Conservation (phyloP, 1,140 invertebrate species). For the Neuroterus valhalla region DNA sequence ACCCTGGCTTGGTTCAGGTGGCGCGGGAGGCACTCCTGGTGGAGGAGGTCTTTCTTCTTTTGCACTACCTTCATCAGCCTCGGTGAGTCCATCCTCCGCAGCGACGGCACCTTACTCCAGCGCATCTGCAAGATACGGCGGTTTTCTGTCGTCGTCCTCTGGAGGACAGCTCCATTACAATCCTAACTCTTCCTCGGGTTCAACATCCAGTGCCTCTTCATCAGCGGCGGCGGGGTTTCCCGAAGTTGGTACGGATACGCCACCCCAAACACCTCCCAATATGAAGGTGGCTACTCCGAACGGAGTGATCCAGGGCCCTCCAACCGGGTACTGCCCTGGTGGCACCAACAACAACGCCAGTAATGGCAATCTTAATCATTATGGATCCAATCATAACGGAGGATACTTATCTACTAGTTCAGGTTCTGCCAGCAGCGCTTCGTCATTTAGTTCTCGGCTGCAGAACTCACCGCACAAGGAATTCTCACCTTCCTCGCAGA, state of each 20-base stretch:
- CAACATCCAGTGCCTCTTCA: slow-evolving; percentile 70
- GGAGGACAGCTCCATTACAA: slow-evolving; percentile 72
- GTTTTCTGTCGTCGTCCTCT: slow-evolving; percentile 70
- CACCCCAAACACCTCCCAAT: slow-evolving; percentile 93
- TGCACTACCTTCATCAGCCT: slow-evolving; percentile 72
- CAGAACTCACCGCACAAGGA: slow-evolving; percentile 78
- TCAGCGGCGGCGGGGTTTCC: slow-evolving; percentile 84
- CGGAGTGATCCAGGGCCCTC: slow-evolving; percentile 78
- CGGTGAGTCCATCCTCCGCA: slow-evolving; percentile 73
- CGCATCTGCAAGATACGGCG: slow-evolving; percentile 69
- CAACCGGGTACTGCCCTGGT: slow-evolving; percentile 76
- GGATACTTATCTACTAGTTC: slow-evolving; percentile 76
- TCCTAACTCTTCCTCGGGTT: slow-evolving; percentile 71
- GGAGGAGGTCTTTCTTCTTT: slow-evolving; percentile 67
- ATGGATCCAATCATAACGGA: slow-evolving; percentile 72
- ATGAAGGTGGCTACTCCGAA: slow-evolving; percentile 88
- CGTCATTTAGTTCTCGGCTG: slow-evolving; percentile 73
- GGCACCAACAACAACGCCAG: slow-evolving; percentile 67
- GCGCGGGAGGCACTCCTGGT: slow-evolving; percentile 50
- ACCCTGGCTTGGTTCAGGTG: slow-evolving; percentile 67
- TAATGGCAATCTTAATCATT: slow-evolving; percentile 68
- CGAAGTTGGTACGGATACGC: slow-evolving; percentile 92
- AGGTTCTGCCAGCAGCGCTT: slow-evolving; percentile 73
- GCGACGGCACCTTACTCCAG: slow-evolving; percentile 72
- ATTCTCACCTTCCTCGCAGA: slow-evolving; percentile 70